A percentile compares a stretch with the other conserved stretches of the same genome.
These are phyloP conservation scores for Zosterops pallidus DNA, from an alignment of 2,113 vertebrate species.

Conservation along the genomic window DNA sequence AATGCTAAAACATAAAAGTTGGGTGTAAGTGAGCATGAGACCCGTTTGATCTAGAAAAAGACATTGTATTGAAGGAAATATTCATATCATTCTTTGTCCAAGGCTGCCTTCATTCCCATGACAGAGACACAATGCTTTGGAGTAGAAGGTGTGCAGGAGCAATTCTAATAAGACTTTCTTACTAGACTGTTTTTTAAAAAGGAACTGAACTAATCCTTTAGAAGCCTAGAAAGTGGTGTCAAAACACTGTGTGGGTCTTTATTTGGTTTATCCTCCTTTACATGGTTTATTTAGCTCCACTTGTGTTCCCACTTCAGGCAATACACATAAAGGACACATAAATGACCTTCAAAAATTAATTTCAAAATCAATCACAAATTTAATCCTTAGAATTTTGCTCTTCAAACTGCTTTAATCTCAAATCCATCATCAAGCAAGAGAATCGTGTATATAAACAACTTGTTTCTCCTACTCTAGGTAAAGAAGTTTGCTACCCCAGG, in stretches of 20 bases:
- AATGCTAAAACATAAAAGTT: background rate
- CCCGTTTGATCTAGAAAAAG: background rate
- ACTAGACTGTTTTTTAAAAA: background rate
- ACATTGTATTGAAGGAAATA: background rate
- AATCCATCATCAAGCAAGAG: background rate
- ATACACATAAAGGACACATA: background rate
- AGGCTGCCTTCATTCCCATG: background rate
- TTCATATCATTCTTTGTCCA: background rate
- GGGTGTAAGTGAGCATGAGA: background rate
- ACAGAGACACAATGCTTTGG: background rate
- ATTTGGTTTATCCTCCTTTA: background rate
- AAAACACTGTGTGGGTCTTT: background rate
- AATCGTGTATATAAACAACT: background rate
- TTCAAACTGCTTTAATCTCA: background rate
- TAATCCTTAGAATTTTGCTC: background rate
- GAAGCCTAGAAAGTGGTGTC: background rate
- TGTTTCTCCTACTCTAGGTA: background rate
- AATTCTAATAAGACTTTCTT: background rate
- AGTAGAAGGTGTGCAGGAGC: background rate
- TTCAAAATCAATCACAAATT: background rate
- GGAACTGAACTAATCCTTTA: background rate
- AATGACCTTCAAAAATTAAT: background rate
- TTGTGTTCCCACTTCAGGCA: background rate
- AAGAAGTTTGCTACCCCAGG: slow-evolving; percentile 75
- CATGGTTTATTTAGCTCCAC: background rate